A percentile compares a stretch with the other conserved stretches of the same genome.
These are phyloP conservation scores for Pyrrhosoma nymphula DNA, from an alignment of 2,888 invertebrate species.

Conservation along the genomic window DNA sequence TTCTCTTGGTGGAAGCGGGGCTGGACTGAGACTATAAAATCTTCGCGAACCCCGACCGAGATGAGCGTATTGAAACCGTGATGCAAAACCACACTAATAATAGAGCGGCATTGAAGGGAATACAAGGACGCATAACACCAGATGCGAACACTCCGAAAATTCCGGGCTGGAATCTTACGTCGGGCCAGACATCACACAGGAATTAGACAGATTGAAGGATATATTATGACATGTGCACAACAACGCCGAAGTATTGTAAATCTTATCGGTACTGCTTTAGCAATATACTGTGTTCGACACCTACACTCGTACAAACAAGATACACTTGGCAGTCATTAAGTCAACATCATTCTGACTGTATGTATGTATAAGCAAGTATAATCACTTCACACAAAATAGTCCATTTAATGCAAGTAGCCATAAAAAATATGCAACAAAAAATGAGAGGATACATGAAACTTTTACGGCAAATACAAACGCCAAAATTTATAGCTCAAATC, in stretches of 20 bases:
- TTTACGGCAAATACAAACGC: not conserved
- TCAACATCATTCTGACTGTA: not conserved
- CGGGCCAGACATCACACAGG: not conserved
- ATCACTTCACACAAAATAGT: too few relatives aligned
- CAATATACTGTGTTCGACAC: not conserved
- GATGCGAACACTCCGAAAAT: not conserved
- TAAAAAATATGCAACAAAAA: too few relatives aligned
- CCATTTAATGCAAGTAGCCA: too few relatives aligned
- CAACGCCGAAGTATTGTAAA: not conserved
- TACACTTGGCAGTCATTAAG: not conserved
- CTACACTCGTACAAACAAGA: not conserved
- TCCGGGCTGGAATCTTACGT: not conserved
- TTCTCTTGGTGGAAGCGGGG: not conserved
- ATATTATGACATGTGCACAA: not conserved
- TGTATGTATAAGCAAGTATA: too few relatives aligned
- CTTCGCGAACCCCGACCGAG: not conserved
- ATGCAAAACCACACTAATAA: not conserved
- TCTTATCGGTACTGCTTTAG: not conserved
- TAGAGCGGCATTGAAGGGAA: not conserved
- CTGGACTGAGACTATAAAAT: not conserved
- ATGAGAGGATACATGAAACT: too few relatives aligned
- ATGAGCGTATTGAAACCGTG: not conserved
- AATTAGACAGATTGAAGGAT: not conserved
- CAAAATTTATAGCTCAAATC: not conserved
- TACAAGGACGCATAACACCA: slow-evolving; percentile 11